A percentile compares a stretch with the other conserved stretches of the same genome.
Conservation (phyloP, 2,797 vertebrate species). For the Centropyge bicolor region DNA sequence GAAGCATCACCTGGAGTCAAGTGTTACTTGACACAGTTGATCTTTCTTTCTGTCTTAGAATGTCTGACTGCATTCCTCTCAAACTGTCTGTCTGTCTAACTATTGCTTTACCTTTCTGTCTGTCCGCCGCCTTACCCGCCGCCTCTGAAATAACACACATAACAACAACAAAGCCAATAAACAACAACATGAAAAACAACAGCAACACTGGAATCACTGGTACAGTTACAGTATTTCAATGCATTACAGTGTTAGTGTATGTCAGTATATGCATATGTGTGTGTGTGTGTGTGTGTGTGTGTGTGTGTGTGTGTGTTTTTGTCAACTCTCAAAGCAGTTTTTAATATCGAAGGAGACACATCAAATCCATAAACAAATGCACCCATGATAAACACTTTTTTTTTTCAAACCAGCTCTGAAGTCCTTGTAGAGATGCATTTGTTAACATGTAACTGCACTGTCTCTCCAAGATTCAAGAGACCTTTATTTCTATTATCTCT, state of each 20-base stretch:
- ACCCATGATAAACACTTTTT: not conserved
- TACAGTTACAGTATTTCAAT: not conserved
- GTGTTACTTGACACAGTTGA: not conserved
- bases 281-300: not conserved
- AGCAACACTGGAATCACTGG: conserved; percentile 45
- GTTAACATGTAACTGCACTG: not conserved
- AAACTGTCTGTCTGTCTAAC: conserved; percentile 35
- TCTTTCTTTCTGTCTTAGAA: conserved; percentile 10
- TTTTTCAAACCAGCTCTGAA: not conserved
- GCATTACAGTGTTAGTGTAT: not conserved
- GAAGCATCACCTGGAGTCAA: not conserved
- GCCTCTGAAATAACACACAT: conserved; percentile 83
- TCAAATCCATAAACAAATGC: conserved; percentile 1
- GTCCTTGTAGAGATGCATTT: not conserved
- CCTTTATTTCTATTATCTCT: not conserved
- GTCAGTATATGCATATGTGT: not conserved
- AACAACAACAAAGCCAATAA: conserved; percentile 76
- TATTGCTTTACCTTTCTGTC: conserved; percentile 83
- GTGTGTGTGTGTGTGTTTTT: not conserved
- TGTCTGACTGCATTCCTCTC: conserved; percentile 39
- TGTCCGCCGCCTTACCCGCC: conserved; percentile 78
- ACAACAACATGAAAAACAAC: conserved; percentile 65
- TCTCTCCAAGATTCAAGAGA: not conserved
- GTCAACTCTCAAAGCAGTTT: not conserved
- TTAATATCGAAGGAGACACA: not conserved